phyloP scores from a whole-genome alignment of 2,797 vertebrate species.

The Chaetophractus vellerosus region DNA sequence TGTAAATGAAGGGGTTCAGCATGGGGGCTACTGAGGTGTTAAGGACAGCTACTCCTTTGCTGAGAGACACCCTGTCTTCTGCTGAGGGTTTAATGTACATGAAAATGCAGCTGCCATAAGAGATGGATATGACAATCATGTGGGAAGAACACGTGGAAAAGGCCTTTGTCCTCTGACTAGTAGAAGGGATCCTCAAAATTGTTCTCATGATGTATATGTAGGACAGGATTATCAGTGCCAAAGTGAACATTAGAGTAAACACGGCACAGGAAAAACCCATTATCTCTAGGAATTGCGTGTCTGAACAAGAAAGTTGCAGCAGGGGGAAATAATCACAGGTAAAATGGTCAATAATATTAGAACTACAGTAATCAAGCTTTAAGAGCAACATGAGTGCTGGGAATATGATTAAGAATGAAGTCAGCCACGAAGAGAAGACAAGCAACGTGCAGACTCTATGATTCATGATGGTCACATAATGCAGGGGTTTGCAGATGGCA shows the following conservation, averaged over 20 bases:
- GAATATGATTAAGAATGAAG: constrained; percentile 72
- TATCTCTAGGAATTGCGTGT: constrained; percentile 56
- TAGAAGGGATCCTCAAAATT: constrained; percentile 68
- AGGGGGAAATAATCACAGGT: constrained; percentile 77
- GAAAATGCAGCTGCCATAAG: no score
- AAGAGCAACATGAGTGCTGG: constrained; percentile 60
- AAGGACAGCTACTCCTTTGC: constrained; percentile 52
- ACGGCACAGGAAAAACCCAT: constrained; percentile 71
- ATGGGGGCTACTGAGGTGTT: constrained; percentile 58
- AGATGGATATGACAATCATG: background rate
- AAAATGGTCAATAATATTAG: constrained; percentile 75
- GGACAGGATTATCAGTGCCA: constrained; percentile 76
- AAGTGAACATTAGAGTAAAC: constrained; percentile 75
- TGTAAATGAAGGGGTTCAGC: background rate
- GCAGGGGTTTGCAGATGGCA: constrained; percentile 78
- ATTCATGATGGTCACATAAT: constrained; percentile 75
- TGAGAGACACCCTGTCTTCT: background rate
- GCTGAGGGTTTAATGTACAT: background rate
- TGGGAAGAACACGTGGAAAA: constrained; percentile 65
- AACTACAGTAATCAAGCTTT: constrained; percentile 67
- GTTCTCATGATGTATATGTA: constrained; percentile 68
- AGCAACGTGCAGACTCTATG: background rate
- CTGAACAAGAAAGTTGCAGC: constrained; percentile 75
- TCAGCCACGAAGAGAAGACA: constrained; percentile 57
- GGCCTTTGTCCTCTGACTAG: constrained; percentile 77